Evolutionary conservation across 2,113 vertebrate species (phyloP).

Genomic region (Rattus rattus): DNA sequence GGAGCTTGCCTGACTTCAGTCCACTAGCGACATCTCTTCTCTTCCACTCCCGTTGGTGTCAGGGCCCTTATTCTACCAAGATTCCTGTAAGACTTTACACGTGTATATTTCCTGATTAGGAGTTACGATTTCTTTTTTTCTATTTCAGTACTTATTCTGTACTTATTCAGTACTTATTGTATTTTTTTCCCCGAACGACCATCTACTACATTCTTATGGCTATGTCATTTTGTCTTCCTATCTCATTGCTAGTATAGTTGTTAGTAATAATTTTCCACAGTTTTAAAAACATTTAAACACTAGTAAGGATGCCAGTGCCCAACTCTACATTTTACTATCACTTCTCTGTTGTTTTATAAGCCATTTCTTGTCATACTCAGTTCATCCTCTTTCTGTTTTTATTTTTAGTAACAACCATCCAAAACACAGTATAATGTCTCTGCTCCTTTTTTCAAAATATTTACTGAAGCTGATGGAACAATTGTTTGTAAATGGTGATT

Average conservation of each 20-base stretch:
- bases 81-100: no score
- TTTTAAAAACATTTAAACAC: background rate
- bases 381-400: background rate
- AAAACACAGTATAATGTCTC: background rate
- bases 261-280: background rate
- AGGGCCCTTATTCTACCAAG: no score
- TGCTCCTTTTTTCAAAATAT: background rate
- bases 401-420: background rate
- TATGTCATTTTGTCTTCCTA: background rate
- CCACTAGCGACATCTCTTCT: no score
- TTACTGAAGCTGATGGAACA: background rate
- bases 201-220: background rate
- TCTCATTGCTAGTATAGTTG: background rate
- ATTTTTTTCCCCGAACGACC: background rate
- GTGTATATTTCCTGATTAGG: no score
- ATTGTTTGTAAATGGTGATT: background rate
- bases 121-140: no score
- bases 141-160: no score
- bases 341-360: background rate
- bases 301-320: background rate
- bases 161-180: background rate
- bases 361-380: background rate
- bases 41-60: no score
- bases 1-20: no score
- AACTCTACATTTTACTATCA: background rate